Evolutionary conservation across 2,888 invertebrate species (phyloP).

Genomic region (Patella ulyssiponensis): DNA sequence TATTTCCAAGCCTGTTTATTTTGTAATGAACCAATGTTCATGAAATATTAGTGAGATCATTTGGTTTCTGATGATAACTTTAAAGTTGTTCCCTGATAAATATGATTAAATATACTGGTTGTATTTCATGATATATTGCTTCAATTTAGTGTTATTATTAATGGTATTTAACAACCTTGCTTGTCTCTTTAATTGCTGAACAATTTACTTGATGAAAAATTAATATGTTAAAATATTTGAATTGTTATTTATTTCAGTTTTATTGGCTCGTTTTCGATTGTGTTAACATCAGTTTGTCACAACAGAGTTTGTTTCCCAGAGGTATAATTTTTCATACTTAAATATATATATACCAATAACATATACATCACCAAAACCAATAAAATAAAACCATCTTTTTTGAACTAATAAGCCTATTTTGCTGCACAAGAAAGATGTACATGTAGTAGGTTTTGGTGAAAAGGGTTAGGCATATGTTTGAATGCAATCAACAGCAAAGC

Average conservation of each 20-base stretch:
- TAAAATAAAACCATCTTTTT: too few relatives aligned
- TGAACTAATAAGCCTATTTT: not conserved
- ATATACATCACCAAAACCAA: too few relatives aligned
- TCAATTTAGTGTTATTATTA: not conserved
- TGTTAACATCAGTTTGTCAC: slow-evolving; percentile 27
- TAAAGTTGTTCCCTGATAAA: too few relatives aligned
- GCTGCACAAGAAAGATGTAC: not conserved
- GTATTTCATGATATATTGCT: not conserved
- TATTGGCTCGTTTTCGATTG: slow-evolving; percentile 36
- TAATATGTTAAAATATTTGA: not conserved
- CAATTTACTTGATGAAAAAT: too few relatives aligned
- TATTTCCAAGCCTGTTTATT: too few relatives aligned
- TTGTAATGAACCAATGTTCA: too few relatives aligned
- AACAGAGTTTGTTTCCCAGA: slow-evolving; percentile 34
- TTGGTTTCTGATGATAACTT: too few relatives aligned
- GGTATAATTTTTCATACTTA: slow-evolving; percentile 24
- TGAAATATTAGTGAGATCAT: too few relatives aligned
- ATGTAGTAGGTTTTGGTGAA: not conserved
- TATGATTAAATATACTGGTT: too few relatives aligned
- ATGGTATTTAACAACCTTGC: not conserved
- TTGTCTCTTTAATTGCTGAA: not conserved
- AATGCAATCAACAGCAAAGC: too few relatives aligned
- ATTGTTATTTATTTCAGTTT: slow-evolving; percentile 29
- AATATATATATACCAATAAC: too few relatives aligned
- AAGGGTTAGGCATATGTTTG: not conserved